These are phyloP conservation scores for Oscheius sp. DNA, from an alignment of 2,888 invertebrate genomes.

Conservation along the genomic window DNA sequence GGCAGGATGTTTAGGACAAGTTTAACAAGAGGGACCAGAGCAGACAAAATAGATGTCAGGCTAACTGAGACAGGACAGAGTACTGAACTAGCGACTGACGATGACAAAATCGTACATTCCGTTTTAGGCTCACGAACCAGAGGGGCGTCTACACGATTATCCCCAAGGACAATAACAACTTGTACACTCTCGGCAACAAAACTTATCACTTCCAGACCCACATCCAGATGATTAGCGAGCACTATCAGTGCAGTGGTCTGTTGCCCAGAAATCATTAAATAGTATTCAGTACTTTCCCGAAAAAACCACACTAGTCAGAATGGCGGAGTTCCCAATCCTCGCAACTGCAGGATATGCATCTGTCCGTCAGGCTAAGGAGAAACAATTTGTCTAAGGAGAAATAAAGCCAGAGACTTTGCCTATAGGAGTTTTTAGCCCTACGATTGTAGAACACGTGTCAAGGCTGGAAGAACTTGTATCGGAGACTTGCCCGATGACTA, in stretches of 20 bases:
- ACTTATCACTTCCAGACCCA: slow-evolving; percentile 3
- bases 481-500: slow-evolving; percentile 6
- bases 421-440: slow-evolving; percentile 7
- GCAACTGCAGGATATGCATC: slow-evolving; percentile 6
- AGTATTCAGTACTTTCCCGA: neutral
- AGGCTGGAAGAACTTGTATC: neutral
- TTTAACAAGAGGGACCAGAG: no score
- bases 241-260: slow-evolving; percentile 19
- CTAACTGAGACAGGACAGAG: neutral
- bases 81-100: neutral
- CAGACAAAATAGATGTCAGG: neutral
- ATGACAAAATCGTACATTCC: neutral
- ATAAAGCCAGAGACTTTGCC: neutral
- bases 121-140: slow-evolving; percentile 7
- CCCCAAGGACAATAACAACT: slow-evolving; percentile 5
- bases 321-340: slow-evolving; percentile 10
- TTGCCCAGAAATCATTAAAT: neutral
- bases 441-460: slow-evolving; percentile 9
- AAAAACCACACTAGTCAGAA: neutral
- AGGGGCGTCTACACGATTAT: neutral
- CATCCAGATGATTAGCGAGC: slow-evolving; percentile 12
- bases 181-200: slow-evolving; percentile 19
- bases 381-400: neutral
- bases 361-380: slow-evolving; percentile 12
- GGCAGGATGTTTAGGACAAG: neutral